These are phyloP conservation scores for Ophioderma brevispina DNA, from an alignment of 35 echinoderm and acorn worm genomes.

Conservation along the genomic window DNA sequence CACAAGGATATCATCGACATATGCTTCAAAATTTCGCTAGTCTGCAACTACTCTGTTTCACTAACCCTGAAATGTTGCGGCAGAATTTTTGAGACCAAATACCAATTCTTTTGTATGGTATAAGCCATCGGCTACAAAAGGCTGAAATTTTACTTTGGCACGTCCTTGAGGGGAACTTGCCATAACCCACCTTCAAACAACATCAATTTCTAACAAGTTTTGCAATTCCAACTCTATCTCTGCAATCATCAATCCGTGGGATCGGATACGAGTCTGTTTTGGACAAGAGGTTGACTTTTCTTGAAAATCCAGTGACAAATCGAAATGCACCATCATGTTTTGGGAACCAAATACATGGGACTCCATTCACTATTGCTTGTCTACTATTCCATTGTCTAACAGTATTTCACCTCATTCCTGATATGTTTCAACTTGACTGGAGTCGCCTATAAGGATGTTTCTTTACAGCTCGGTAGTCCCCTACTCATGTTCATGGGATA, in stretches of 20 bases:
- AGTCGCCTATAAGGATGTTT: constrained; percentile 64
- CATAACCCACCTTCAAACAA: constrained; percentile 62
- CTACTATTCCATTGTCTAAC: constrained; percentile 71
- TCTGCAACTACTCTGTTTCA: no score
- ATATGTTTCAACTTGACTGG: no score
- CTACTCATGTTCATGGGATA: constrained; percentile 48
- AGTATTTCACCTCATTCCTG: no score
- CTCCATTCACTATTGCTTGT: constrained; percentile 61
- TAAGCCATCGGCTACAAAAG: no score
- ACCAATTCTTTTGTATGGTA: no score
- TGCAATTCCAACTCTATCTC: constrained; percentile 60
- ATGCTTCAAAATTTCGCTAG: no score
- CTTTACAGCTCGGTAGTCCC: constrained; percentile 36
- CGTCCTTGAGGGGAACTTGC: constrained; percentile 62
- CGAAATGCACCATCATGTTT: constrained; percentile 40
- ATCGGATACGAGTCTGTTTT: constrained; percentile 72
- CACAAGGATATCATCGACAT: no score
- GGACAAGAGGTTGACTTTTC: constrained; percentile 69
- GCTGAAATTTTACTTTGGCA: no score
- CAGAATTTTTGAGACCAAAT: no score
- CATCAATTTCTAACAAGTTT: constrained; percentile 68
- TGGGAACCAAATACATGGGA: constrained; percentile 50
- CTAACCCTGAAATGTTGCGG: no score
- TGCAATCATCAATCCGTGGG: constrained; percentile 66
- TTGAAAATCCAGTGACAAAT: constrained; percentile 64